Conservation (phyloP, 2,888 invertebrate genomes). For the Athalia circularis region DNA sequence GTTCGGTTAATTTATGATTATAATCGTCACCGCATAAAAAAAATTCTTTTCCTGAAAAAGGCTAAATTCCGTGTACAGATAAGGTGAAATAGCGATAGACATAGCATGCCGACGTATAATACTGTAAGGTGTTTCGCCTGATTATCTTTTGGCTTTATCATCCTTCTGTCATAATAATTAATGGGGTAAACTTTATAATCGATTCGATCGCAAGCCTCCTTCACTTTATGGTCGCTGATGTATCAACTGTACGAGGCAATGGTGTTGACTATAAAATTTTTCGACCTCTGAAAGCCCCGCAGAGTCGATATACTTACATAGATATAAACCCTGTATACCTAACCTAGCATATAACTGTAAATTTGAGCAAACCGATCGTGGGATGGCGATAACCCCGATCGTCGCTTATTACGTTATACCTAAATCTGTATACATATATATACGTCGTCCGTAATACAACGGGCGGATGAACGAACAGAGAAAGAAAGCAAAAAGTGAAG, state of each 20-base stretch:
- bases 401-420: constrained; percentile 2
- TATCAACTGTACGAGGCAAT: background rate
- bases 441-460: background rate
- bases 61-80: too few relatives aligned
- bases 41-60: too few relatives aligned
- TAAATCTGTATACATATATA: background rate
- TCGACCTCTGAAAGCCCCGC: constrained; percentile 23
- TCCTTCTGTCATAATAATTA: background rate
- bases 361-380: constrained; percentile 28
- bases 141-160: constrained; percentile 25
- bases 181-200: constrained; percentile 18
- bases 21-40: too few relatives aligned
- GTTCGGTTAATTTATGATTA: too few relatives aligned
- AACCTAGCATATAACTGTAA: constrained; percentile 20
- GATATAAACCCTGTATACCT: too few relatives aligned
- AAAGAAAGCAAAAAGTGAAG: too few relatives aligned
- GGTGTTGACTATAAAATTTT: constrained; percentile 27
- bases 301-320: too few relatives aligned
- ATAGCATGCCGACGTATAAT: too few relatives aligned
- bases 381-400: constrained; percentile 31
- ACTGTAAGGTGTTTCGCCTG: background rate
- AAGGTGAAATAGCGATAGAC: too few relatives aligned
- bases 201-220: background rate
- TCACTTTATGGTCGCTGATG: background rate
- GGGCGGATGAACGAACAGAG: background rate